These are phyloP conservation scores for Strigamia transsilvanica DNA, from an alignment of 2,888 invertebrate species.

Conservation along the genomic window DNA sequence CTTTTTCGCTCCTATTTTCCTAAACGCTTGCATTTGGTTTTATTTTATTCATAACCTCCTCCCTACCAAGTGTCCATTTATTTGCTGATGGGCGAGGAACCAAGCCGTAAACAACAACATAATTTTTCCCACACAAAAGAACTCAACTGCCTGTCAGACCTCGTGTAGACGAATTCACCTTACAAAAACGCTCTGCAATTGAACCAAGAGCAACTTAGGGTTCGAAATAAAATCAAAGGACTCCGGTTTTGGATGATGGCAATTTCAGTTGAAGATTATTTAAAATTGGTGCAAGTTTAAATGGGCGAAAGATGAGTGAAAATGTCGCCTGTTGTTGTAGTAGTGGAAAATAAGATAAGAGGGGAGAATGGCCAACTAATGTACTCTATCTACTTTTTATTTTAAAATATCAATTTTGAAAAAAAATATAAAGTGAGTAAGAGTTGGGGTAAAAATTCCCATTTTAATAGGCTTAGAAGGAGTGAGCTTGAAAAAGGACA, in stretches of 20 bases:
- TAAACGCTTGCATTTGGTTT: conserved; percentile 49
- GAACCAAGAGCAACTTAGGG: background rate
- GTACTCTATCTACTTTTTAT: conserved; percentile 15
- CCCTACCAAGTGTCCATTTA: conserved; percentile 47
- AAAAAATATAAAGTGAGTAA: conserved; percentile 47
- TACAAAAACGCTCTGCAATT: conserved; percentile 16
- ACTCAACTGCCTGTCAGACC: conserved; percentile 37
- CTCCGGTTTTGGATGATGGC: background rate
- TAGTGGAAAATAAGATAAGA: conserved; percentile 27
- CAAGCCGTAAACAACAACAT: conserved; percentile 50
- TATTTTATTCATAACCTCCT: conserved; percentile 46
- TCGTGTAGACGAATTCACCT: conserved; percentile 37
- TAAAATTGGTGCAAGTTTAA: background rate
- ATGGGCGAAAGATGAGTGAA: background rate
- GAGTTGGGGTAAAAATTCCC: conserved; percentile 22
- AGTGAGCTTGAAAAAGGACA: conserved; percentile 51
- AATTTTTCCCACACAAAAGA: conserved; percentile 38
- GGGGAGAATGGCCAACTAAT: conserved; percentile 15
- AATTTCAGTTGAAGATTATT: background rate
- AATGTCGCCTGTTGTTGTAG: background rate
- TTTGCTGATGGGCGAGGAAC: conserved; percentile 18
- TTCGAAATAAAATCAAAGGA: background rate
- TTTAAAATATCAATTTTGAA: conserved; percentile 52
- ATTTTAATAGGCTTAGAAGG: conserved; percentile 53
- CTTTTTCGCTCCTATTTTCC: conserved; percentile 23